These are phyloP conservation scores for Galago senegalensis DNA, from an alignment of 2,797 vertebrate species.

Conservation along the genomic window DNA sequence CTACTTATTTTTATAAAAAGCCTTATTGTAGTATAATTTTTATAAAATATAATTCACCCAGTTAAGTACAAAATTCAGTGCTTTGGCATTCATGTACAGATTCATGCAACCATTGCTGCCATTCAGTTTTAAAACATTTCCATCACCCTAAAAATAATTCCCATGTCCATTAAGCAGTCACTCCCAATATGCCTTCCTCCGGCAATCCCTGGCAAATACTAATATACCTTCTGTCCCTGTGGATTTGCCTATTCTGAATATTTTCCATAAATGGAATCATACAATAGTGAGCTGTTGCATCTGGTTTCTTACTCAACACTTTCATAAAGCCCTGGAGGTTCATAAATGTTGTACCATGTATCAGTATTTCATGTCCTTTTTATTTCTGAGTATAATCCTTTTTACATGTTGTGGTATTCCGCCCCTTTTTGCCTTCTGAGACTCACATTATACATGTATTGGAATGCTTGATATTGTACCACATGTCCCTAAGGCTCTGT, in stretches of 20 bases:
- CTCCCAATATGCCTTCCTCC: not conserved
- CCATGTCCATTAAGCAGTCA: slow-evolving; percentile 6
- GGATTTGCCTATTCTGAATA: not conserved
- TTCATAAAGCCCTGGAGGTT: not conserved
- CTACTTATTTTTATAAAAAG: slow-evolving; percentile 17
- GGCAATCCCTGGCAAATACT: not conserved
- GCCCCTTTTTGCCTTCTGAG: not conserved
- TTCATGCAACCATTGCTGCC: slow-evolving; percentile 44
- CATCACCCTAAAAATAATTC: not conserved
- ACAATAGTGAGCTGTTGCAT: not conserved
- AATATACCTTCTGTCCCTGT: slow-evolving; percentile 8
- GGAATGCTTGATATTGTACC: not conserved
- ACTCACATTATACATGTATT: not conserved
- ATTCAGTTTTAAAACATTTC: slow-evolving; percentile 42
- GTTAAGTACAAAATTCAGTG: slow-evolving; percentile 47
- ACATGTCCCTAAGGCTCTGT: not conserved
- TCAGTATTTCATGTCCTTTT: slow-evolving; percentile 3
- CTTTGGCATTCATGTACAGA: slow-evolving; percentile 28
- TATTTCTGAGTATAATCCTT: slow-evolving; percentile 15
- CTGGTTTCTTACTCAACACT: not conserved
- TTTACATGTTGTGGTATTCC: not conserved
- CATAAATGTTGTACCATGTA: not conserved
- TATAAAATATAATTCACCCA: not conserved
- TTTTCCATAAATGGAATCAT: slow-evolving; percentile 23
- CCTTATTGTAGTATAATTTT: slow-evolving; percentile 17